Percentiles rank a stretch among this genome's conserved stretches.
phyloP scores from a whole-genome alignment of 2,888 invertebrate genomes.

The Lamellibrachia satsuma region DNA sequence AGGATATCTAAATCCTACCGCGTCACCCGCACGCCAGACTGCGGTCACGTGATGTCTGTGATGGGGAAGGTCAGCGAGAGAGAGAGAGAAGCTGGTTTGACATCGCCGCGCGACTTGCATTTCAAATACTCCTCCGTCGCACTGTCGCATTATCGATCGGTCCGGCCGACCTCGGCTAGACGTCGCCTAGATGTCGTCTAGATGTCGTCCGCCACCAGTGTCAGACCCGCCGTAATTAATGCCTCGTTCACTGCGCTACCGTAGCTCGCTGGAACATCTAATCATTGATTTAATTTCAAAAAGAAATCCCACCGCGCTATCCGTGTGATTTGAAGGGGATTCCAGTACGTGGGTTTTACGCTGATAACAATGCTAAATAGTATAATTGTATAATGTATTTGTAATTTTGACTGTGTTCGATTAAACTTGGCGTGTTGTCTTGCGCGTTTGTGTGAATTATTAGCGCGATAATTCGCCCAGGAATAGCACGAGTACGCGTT shows the following conservation, averaged over 20 bases:
- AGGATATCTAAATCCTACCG: not conserved
- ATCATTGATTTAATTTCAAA: not conserved
- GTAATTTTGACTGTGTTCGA: not conserved
- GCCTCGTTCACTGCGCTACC: not conserved
- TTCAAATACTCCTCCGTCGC: not conserved
- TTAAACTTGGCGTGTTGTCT: not conserved
- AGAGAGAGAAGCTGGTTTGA: not conserved
- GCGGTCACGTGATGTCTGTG: conserved; percentile 4
- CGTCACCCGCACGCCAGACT: not conserved
- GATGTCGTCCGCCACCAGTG: not conserved
- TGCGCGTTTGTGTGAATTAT: not conserved
- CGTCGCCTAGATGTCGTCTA: not conserved
- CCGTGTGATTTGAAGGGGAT: not conserved
- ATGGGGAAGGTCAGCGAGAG: not conserved
- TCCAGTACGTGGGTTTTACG: not conserved
- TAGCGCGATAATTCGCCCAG: not conserved
- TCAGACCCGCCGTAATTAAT: not conserved
- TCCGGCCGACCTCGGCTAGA: not conserved
- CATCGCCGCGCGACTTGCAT: not conserved
- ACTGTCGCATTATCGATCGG: not conserved
- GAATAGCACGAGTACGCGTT: not conserved
- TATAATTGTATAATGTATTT: not conserved
- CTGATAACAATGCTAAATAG: not conserved
- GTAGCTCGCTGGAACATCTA: not conserved
- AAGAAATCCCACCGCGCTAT: not conserved